Conservation (phyloP, 2,113 vertebrate genomes). For the rat (Rattus norvegicus) region GRCr8 NC_086020.1:127250001-127250500, state of each 20-base stretch:
- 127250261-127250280: conserved; percentile 71
- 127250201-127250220: conserved; percentile 40
- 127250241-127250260: conserved; percentile 60
- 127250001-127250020: background rate
- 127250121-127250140: conserved; percentile 6
- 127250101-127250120: background rate
- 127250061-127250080: background rate
- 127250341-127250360: conserved; percentile 67
- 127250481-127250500: conserved; percentile 65
- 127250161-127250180: background rate
- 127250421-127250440: conserved; percentile 73
- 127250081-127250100: background rate
- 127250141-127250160: accelerated
- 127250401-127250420: conserved; percentile 75
- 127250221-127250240: conserved; percentile 55
- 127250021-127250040: background rate
- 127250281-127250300: conserved; percentile 66
- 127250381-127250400: conserved; percentile 65
- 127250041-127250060: background rate
- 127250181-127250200: conserved; percentile 7
- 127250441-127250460: conserved; percentile 61
- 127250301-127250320: conserved; percentile 63
- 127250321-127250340: conserved; percentile 71
- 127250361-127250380: conserved; percentile 77
- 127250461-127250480: conserved; percentile 75